A percentile compares a stretch with the other conserved stretches of the same genome.
These are phyloP conservation scores for Synanthedon andrenaeformis DNA, from an alignment of 2,888 invertebrate genomes.

Conservation along the genomic window DNA sequence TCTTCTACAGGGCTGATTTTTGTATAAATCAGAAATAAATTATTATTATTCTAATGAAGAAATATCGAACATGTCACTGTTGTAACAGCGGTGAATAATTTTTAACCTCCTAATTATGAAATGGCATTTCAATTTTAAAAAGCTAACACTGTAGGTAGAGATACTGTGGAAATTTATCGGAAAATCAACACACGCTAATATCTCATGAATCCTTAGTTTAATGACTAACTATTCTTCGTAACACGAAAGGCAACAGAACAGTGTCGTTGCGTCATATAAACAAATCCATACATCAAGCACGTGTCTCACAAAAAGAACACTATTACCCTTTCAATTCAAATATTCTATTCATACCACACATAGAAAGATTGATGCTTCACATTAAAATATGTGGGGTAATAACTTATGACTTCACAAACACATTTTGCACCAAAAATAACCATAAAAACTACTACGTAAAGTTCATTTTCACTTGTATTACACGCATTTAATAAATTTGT, in stretches of 20 bases:
- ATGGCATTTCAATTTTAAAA: too few species aligned
- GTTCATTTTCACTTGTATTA: conserved; percentile 9
- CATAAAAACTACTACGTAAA: conserved; percentile 8
- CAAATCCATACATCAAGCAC: conserved; percentile 18
- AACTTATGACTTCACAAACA: conserved; percentile 22
- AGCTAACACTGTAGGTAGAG: too few species aligned
- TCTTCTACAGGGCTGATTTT: too few species aligned
- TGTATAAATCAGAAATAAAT: too few species aligned
- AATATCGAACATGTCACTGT: too few species aligned
- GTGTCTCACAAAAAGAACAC: conserved; percentile 31
- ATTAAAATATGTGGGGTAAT: conserved; percentile 43
- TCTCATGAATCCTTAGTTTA: too few species aligned
- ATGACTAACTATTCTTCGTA: too few species aligned
- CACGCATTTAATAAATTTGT: conserved; percentile 11
- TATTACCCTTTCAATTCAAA: conserved; percentile 46
- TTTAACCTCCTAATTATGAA: too few species aligned
- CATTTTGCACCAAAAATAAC: conserved; percentile 4
- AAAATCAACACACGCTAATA: too few species aligned
- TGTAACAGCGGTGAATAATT: too few species aligned
- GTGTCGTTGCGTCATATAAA: conserved; percentile 15
- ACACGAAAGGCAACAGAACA: neutral
- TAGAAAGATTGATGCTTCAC: conserved; percentile 44
- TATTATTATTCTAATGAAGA: too few species aligned
- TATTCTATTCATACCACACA: conserved; percentile 43
- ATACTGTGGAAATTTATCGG: too few species aligned